Conservation (phyloP, 2,797 vertebrate species). For the Sylvilagus floridanus region DNA sequence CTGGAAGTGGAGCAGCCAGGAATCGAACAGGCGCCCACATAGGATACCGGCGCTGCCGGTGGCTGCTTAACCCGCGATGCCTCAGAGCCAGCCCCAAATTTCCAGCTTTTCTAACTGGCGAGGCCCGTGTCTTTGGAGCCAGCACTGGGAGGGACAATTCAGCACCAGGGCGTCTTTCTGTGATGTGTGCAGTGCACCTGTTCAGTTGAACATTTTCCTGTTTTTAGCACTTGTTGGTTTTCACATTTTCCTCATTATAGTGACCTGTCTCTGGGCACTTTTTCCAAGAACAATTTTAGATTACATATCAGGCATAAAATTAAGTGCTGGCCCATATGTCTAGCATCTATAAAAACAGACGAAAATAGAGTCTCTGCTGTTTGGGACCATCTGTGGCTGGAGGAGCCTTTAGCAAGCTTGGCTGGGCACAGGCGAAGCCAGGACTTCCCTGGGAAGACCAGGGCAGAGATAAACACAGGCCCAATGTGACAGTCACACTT, state of each 20-base stretch:
- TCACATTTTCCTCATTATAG: neutral
- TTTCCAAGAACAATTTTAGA: conserved; percentile 13
- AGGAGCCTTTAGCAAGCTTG: neutral
- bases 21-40: no score
- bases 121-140: neutral
- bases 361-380: neutral
- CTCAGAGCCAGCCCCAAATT: no score
- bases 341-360: neutral
- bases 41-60: no score
- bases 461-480: neutral
- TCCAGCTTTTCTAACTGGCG: neutral
- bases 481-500: neutral
- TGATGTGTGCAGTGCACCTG: neutral
- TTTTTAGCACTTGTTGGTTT: neutral
- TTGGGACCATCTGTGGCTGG: rapidly evolving
- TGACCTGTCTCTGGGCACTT: neutral
- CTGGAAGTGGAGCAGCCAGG: no score
- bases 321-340: neutral
- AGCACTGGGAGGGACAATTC: neutral
- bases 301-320: neutral
- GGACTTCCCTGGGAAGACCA: neutral
- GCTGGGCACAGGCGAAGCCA: neutral
- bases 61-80: no score
- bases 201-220: neutral
- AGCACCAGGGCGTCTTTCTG: neutral